Conservation (phyloP, 53 echinoderm and acorn worm species). For the Holothuria scabra region DNA sequence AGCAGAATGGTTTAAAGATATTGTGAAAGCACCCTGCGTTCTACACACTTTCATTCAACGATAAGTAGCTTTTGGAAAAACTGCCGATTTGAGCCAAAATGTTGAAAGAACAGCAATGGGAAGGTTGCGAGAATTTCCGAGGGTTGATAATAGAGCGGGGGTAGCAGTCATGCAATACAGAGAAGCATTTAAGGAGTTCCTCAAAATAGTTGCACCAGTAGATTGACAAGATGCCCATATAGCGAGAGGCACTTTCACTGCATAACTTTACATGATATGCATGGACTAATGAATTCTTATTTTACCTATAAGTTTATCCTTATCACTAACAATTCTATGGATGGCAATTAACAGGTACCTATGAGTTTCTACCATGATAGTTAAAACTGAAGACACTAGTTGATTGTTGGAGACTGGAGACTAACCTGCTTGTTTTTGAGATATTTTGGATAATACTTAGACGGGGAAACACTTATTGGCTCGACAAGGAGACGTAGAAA, state of each 20-base stretch:
- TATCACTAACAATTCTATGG: no score
- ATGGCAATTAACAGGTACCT: no score
- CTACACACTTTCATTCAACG: neutral
- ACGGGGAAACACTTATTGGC: no score
- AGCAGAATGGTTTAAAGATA: neutral
- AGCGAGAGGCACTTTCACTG: neutral
- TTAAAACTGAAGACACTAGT: neutral
- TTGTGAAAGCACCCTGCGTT: constrained; percentile 37
- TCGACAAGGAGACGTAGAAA: no score
- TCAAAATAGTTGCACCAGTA: neutral
- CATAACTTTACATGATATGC: no score
- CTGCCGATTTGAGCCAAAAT: neutral
- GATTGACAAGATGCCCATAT: neutral
- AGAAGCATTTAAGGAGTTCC: neutral
- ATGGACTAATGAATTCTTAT: no score
- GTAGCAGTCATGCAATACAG: neutral
- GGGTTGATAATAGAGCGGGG: neutral
- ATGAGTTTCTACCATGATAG: neutral
- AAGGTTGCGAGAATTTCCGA: neutral
- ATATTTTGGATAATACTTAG: no score
- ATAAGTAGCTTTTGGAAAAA: neutral
- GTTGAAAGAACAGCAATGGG: neutral
- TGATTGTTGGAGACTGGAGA: neutral
- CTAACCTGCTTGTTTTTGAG: no score
- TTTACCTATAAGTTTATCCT: no score